Conservation (phyloP, 1,140 invertebrate species). For the Paramacrobiotus metropolitanus region DNA sequence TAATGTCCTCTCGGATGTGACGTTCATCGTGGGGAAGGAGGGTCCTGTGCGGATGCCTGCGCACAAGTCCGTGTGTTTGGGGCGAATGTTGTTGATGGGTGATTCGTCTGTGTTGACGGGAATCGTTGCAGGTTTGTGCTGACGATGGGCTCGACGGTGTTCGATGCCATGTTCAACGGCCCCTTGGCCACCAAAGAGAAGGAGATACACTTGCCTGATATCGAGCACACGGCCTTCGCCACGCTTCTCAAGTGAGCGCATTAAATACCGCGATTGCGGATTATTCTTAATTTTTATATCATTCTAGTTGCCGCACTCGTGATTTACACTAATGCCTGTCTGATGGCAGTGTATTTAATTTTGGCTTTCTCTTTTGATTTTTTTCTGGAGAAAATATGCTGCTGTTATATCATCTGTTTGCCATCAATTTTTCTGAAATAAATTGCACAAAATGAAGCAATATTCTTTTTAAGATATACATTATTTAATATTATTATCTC, state of each 20-base stretch:
- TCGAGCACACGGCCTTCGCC: constrained; percentile 45
- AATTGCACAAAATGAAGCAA: too few species aligned
- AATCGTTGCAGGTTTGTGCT: constrained; percentile 34
- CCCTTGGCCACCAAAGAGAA: constrained; percentile 34
- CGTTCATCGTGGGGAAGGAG: constrained; percentile 46
- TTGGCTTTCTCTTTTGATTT: too few species aligned
- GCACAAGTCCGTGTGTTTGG: constrained; percentile 32
- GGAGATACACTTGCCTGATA: constrained; percentile 55
- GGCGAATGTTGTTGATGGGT: not conserved
- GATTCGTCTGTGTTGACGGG: not conserved
- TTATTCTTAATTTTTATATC: too few species aligned
- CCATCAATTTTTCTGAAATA: too few species aligned
- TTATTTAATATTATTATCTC: too few species aligned
- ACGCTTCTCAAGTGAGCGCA: constrained; percentile 15
- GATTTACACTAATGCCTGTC: too few species aligned
- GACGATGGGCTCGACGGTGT: constrained; percentile 54
- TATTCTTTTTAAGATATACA: too few species aligned
- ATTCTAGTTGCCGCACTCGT: too few species aligned
- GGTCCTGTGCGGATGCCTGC: constrained; percentile 46
- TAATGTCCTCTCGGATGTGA: constrained; percentile 51
- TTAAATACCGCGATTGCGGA: too few species aligned
- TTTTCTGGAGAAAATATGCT: too few species aligned
- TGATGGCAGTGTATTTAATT: too few species aligned
- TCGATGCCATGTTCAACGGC: constrained; percentile 68
- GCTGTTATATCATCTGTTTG: too few species aligned